phyloP scores from a whole-genome alignment of 2,113 vertebrate species.

The Phrynosoma platyrhinos region DNA sequence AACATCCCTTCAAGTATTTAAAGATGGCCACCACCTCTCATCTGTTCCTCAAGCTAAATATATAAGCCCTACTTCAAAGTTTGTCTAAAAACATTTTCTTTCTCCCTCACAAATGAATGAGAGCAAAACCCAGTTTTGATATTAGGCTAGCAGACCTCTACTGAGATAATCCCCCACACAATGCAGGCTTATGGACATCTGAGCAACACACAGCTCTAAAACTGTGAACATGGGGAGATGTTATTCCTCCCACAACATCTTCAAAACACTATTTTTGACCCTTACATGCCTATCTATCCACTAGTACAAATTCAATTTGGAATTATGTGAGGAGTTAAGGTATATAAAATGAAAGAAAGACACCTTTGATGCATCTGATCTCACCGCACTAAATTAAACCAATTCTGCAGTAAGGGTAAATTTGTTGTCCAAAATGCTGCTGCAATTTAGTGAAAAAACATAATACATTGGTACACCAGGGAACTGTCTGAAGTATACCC shows the following conservation, averaged over 20 bases:
- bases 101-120: neutral
- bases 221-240: neutral
- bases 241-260: neutral
- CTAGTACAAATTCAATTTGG: neutral
- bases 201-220: neutral
- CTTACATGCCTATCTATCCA: neutral
- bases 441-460: neutral
- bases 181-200: neutral
- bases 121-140: neutral
- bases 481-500: neutral
- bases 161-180: neutral
- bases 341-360: neutral
- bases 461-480: neutral
- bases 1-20: no score
- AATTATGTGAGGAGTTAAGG: neutral
- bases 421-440: neutral
- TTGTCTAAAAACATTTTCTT: neutral
- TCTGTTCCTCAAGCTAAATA: no score
- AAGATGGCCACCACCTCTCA: no score
- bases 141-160: neutral
- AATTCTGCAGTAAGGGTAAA: neutral
- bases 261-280: neutral
- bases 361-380: neutral
- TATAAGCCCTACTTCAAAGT: neutral
- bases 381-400: neutral